These are phyloP conservation scores for Chaenogobius annularis DNA, from an alignment of 2,113 vertebrate species.

Conservation along the genomic window DNA sequence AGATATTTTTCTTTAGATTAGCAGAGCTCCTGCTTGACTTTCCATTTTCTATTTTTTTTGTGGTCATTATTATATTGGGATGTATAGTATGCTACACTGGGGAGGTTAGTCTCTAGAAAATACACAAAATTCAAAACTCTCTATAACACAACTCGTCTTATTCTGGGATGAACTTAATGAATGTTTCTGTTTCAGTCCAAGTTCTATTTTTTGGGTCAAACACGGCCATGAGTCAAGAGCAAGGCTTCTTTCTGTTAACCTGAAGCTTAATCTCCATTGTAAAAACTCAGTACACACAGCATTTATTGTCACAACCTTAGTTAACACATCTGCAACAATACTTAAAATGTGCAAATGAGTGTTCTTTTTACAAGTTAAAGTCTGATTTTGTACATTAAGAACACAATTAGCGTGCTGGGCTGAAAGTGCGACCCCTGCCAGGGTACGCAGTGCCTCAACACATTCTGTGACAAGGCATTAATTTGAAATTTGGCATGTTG, in stretches of 20 bases:
- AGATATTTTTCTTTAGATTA: background rate
- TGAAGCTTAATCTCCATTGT: background rate
- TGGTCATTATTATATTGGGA: too few relatives aligned
- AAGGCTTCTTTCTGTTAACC: background rate
- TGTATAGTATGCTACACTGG: background rate
- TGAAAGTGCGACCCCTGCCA: constrained; percentile 78
- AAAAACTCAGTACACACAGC: constrained; percentile 9
- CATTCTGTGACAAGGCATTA: constrained; percentile 90
- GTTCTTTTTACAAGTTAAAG: constrained; percentile 81
- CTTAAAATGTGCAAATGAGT: constrained; percentile 92
- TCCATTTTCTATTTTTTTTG: too few relatives aligned
- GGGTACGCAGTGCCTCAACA: constrained; percentile 82
- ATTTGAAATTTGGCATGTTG: constrained; percentile 89
- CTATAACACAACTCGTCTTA: background rate
- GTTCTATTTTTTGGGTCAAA: background rate
- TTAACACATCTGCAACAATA: constrained; percentile 87
- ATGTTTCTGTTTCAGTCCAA: background rate
- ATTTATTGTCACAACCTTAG: constrained; percentile 47
- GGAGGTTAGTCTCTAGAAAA: background rate
- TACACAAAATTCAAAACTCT: background rate
- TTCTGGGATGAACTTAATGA: background rate
- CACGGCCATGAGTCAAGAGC: background rate
- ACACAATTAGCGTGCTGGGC: constrained; percentile 90
- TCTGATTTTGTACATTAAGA: constrained; percentile 83
- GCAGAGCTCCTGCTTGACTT: too few relatives aligned